Evolutionary conservation across 2,113 vertebrate species (phyloP).

Genomic region (Aegypius monachus): DNA sequence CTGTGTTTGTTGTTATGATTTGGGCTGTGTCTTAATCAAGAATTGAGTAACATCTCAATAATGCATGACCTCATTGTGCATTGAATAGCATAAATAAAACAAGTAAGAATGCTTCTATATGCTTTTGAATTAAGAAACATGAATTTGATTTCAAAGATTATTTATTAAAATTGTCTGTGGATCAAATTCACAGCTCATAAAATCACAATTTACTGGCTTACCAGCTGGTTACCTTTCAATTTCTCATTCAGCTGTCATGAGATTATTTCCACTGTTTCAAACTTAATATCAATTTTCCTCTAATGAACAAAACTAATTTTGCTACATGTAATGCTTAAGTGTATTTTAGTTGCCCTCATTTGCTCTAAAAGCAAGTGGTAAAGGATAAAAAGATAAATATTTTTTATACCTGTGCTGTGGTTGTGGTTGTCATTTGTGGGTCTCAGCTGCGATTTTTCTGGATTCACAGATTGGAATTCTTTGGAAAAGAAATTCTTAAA

Average conservation of each 20-base stretch:
- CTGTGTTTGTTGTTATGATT: background rate
- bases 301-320: background rate
- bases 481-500: background rate
- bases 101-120: background rate
- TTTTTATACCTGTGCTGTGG: background rate
- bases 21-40: background rate
- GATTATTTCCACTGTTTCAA: background rate
- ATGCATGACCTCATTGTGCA: background rate
- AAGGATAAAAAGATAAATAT: background rate
- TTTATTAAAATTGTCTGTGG: background rate
- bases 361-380: background rate
- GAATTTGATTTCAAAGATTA: background rate
- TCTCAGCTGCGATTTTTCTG: background rate
- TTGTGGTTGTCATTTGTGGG: background rate
- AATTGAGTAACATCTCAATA: background rate
- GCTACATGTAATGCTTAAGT: background rate
- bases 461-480: rapidly evolving
- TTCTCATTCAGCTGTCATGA: background rate
- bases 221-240: background rate
- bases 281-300: background rate
- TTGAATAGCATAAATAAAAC: background rate
- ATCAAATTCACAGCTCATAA: background rate
- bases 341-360: background rate
- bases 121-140: background rate
- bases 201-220: background rate